Evolutionary conservation across 2,113 vertebrate species (phyloP).

Genomic region (Eulemur macaco): DNA sequence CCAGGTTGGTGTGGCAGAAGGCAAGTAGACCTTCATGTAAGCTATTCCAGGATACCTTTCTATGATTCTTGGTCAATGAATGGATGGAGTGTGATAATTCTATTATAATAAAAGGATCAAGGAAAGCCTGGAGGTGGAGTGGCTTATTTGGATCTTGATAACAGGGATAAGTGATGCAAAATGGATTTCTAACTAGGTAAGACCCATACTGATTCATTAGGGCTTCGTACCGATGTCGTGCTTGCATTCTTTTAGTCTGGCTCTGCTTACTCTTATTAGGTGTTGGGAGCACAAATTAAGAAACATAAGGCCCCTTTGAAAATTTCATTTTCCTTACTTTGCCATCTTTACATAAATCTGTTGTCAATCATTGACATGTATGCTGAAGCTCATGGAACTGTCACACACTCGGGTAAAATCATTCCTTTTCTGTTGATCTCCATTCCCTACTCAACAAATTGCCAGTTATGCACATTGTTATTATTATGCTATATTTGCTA

Average conservation of each 20-base stretch:
- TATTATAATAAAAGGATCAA: constrained; percentile 1
- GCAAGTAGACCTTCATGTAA: neutral
- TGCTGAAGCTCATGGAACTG: neutral
- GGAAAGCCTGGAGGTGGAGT: neutral
- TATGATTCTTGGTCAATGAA: constrained; percentile 27
- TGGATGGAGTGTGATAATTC: neutral
- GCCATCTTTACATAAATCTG: neutral
- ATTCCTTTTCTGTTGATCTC: neutral
- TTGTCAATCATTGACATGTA: neutral
- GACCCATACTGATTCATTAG: neutral
- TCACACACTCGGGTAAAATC: neutral
- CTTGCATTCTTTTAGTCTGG: neutral
- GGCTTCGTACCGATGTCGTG: neutral
- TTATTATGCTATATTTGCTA: neutral
- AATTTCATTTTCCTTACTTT: neutral
- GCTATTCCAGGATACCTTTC: neutral
- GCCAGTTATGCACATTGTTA: neutral
- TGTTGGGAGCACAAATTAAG: neutral
- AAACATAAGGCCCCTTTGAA: neutral
- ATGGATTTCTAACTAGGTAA: neutral
- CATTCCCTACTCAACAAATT: constrained; percentile 21
- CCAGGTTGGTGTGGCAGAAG: neutral
- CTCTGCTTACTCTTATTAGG: neutral
- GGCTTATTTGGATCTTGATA: neutral
- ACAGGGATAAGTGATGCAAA: constrained; percentile 8